Base-by-base conservation (phyloP, 1,140 invertebrate genomes). In the Euwallacea fornicatus region DNA sequence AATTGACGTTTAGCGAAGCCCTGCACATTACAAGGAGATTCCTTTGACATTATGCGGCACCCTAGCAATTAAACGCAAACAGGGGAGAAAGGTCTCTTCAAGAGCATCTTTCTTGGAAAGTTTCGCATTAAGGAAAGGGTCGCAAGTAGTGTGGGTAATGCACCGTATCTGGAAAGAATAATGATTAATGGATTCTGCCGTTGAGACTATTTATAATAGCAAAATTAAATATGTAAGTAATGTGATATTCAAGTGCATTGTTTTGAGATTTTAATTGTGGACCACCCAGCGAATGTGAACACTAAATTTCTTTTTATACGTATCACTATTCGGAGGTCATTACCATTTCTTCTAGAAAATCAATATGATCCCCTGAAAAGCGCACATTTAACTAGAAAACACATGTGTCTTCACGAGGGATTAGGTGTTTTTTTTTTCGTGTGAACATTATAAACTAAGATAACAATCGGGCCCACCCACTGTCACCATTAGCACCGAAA, bases 11-110 rank as follows among this genome's bases (percentile, higher is more conserved):
- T 63, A 10, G 42, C 47, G 6, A 47, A 44, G 42, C 41, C 61
- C 43, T 50, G 9, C 42, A 44, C 13, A 41, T 50, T 13, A 7
- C n/a, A 16, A 41, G 61, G 58, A 41, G 21, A 63, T 47, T 63
- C 15, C 11, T 16, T 13, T 63, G 61, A 63, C 61, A 63, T 44
- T 63, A 13, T 63, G n/a, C 42, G 47, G 47, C 61, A 63, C 61
- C 61, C 61, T 47, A 11, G 61, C 61, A 50, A 63, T 47, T 63
- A 63, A 63, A 50, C 8, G 10, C 61, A 44, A 63, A 63, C 43
- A 63, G 46, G 61, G 61, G 42, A n/a, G 43, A 15, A 16, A 15
- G 58, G 33, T 9, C 10, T 8, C 21, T 33, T 33, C 21, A 1
- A 33, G 21, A 33, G 21, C 46, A 50, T 41, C 7, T 60, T 60